Evolutionary conservation across 2,888 invertebrate species (phyloP), one percentile per base, ranked within the genome.

Genomic region (Dryadula phaetusa): DNA sequence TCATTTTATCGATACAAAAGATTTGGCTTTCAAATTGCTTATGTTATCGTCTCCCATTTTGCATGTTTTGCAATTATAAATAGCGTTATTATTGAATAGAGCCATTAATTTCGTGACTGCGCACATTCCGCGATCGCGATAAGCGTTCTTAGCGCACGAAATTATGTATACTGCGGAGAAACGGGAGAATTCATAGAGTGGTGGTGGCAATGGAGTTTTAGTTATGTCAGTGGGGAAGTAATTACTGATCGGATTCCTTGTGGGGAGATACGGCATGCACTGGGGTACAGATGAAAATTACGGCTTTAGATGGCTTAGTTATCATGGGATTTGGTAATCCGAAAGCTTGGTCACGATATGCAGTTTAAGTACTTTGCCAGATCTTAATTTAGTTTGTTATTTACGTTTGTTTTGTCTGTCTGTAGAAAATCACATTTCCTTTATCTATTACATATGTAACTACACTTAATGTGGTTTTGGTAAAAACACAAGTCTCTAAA

Each of bases 221-320:
- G 84, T 70, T 68, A 82, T 81, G 82, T 70, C 72, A 71, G 73
- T 73, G 81, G 84, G 77, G 78, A 75, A 82, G 83, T 85, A 86
- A 87, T 87, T 87, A 85, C 86, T 82, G 87, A 86, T 86, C 79
- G 82, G 73, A 73, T 77, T 78, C 82, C 79, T 81, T 82, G 81
- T 81, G 73, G 73, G 64, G 72, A 79, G 87, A 87, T 86, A 86
- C 76, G 80, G 77, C 77, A 77, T 76, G 75, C 68, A 34, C 66
- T 66, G 74, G 75, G 77, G 74, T 76, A 56, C 70, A 40, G 72
- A 69, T 64, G 69, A 56, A 69, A 65, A 63, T 70, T 72, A 49
- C 60, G 67, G 70, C 70, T 67, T 71, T 70, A 61, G 49, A 60
- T 58, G 63, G 58, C 70, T 73, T 69, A 67, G 66, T 68, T 70